These are phyloP conservation scores for Dioctria linearis DNA, from an alignment of 2,888 invertebrate species.

Conservation along the genomic window DNA sequence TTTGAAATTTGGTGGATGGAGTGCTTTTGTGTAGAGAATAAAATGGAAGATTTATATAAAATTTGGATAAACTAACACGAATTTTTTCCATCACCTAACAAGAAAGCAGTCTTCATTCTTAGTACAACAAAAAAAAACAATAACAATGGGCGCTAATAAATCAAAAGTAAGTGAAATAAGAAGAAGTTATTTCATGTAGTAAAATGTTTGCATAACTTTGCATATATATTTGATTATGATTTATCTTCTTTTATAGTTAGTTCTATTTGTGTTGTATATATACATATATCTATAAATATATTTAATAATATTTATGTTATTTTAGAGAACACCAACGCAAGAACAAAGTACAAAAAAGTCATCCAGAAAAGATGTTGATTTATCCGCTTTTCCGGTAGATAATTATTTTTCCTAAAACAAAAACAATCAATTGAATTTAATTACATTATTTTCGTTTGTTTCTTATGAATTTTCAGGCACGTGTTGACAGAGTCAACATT, in stretches of 20 bases:
- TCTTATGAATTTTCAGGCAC: constrained; percentile 72
- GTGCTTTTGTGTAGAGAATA: neutral
- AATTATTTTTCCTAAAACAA: neutral
- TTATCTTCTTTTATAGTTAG: neutral
- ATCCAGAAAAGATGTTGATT: constrained; percentile 21
- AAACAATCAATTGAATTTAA: neutral
- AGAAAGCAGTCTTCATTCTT: no score
- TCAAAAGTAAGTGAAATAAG: constrained; percentile 9
- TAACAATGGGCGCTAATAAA: constrained; percentile 9
- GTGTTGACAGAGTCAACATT: constrained; percentile 88
- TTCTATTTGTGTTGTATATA: neutral
- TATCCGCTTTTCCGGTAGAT: constrained; percentile 12
- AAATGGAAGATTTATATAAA: neutral
- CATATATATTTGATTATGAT: neutral
- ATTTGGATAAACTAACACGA: neutral
- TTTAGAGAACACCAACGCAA: neutral
- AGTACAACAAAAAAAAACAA: neutral
- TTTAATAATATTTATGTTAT: neutral
- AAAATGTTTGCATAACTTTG: constrained; percentile 18
- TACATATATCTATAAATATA: no score
- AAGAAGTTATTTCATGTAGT: neutral
- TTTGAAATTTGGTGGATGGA: neutral
- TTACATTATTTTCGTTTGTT: neutral
- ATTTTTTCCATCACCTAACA: no score
- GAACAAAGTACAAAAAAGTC: neutral